phyloP scores from a whole-genome alignment of 2,888 invertebrate genomes.

The Oegoconia quadripuncta region DNA sequence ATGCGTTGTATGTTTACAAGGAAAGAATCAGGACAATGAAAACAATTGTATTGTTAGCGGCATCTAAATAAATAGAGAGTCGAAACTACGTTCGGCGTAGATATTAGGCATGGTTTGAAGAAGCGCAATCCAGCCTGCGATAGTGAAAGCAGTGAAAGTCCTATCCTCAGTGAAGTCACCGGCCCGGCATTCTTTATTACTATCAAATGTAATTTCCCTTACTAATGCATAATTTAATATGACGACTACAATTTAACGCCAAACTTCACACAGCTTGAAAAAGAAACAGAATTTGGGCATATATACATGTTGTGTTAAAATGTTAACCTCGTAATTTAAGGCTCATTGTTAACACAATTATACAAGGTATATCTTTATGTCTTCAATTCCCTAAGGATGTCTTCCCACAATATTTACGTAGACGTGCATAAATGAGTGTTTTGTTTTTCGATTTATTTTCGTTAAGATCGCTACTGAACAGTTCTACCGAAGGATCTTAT shows the following conservation, averaged over 20 bases:
- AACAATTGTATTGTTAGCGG: constrained; percentile 60
- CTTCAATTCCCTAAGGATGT: too few relatives aligned
- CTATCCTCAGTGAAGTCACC: constrained; percentile 31
- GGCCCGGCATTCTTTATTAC: constrained; percentile 41
- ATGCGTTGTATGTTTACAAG: constrained; percentile 47
- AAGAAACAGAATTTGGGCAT: too few relatives aligned
- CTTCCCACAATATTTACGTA: too few relatives aligned
- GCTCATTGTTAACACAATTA: too few relatives aligned
- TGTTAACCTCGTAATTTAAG: too few relatives aligned
- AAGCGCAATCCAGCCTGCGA: constrained; percentile 50
- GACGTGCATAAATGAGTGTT: too few relatives aligned
- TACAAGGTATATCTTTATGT: too few relatives aligned
- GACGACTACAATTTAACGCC: neutral
- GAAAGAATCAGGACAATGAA: constrained; percentile 59
- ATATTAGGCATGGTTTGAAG: constrained; percentile 45
- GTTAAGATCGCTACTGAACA: too few relatives aligned
- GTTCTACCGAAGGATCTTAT: too few relatives aligned
- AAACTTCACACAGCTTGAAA: neutral
- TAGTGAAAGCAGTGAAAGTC: constrained; percentile 77
- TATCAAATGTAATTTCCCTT: constrained; percentile 32
- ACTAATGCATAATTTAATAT: constrained; percentile 7
- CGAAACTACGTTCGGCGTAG: constrained; percentile 34
- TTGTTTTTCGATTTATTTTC: too few relatives aligned
- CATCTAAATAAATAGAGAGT: constrained; percentile 74
- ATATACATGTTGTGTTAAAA: too few relatives aligned